phyloP scores from a whole-genome alignment of 1,140 invertebrate genomes.

The Drosophila sp. region DNA sequence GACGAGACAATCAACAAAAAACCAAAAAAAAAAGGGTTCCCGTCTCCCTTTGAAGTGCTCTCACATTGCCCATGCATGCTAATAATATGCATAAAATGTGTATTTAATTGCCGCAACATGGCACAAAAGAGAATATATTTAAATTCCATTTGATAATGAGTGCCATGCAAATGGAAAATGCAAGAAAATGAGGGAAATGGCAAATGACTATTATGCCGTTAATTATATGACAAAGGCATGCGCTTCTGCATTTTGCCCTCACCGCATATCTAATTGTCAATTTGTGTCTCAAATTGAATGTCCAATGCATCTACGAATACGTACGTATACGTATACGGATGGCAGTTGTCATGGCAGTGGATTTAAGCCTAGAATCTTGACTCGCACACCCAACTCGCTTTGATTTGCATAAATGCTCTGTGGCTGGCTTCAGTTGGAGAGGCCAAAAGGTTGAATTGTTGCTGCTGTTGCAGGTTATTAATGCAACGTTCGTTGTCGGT shows the following conservation, averaged over 20 bases:
- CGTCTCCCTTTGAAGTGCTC: conserved; percentile 34
- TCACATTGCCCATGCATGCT: conserved; percentile 63
- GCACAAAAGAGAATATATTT: neutral
- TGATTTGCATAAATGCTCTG: conserved; percentile 62
- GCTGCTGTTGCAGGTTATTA: conserved; percentile 60
- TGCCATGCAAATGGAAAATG: conserved; percentile 24
- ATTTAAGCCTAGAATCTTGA: neutral
- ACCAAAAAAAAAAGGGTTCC: conserved; percentile 15
- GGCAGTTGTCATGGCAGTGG: neutral
- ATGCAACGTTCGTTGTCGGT: conserved; percentile 53
- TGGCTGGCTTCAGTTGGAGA: conserved; percentile 8
- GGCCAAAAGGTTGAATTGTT: conserved; percentile 11
- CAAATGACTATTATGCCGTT: conserved; percentile 50
- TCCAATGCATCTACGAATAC: conserved; percentile 1
- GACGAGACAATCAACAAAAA: neutral
- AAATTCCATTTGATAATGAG: conserved; percentile 33
- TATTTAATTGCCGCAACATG: conserved; percentile 53
- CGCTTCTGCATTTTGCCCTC: neutral
- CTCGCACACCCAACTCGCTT: conserved; percentile 14
- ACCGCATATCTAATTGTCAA: conserved; percentile 41
- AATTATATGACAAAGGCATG: conserved; percentile 47
- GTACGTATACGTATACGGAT: conserved; percentile 14
- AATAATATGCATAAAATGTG: conserved; percentile 67
- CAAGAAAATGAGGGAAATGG: conserved; percentile 27
- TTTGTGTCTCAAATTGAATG: conserved; percentile 46